Percentiles rank a stretch among this genome's conserved stretches.
phyloP scores from a whole-genome alignment of 2,888 invertebrate species.

The Dusona sp. region DNA sequence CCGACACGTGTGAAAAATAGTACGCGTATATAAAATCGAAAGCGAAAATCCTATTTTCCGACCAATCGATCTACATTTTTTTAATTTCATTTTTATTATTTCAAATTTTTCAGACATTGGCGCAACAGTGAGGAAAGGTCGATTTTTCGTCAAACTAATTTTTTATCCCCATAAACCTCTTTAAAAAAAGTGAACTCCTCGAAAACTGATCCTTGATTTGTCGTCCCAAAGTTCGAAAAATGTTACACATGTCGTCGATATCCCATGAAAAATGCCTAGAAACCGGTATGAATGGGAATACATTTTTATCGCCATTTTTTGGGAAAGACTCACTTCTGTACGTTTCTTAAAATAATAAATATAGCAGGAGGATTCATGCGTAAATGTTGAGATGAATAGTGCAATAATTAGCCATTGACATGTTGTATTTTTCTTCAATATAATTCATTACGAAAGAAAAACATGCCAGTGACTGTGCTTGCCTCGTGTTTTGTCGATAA shows the following conservation, averaged over 20 bases:
- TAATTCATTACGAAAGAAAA: slow-evolving; percentile 21
- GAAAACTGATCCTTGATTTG: too few relatives aligned
- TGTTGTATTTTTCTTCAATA: slow-evolving; percentile 11
- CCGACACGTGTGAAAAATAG: too few relatives aligned
- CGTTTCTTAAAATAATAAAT: neutral
- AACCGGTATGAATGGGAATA: neutral
- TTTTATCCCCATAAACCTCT: too few relatives aligned
- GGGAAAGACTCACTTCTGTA: neutral
- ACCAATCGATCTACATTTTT: too few relatives aligned
- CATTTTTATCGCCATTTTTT: neutral
- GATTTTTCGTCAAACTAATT: too few relatives aligned
- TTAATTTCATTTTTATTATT: too few relatives aligned
- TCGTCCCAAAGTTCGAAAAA: neutral
- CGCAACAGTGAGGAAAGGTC: too few relatives aligned
- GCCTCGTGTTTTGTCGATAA: slow-evolving; percentile 32
- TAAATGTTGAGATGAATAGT: neutral
- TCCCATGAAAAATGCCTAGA: neutral
- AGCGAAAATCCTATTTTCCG: too few relatives aligned
- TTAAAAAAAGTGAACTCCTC: too few relatives aligned
- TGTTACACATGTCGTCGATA: neutral
- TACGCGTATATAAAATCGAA: too few relatives aligned
- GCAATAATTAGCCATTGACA: slow-evolving; percentile 17
- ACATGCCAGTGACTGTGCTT: slow-evolving; percentile 30
- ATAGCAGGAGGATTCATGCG: too few relatives aligned
- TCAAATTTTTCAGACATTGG: too few relatives aligned